Evolutionary conservation across 2,797 vertebrate genomes (phyloP), one percentile per base, ranked within the genome.

Genomic region (Bovichtus variegatus): DNA sequence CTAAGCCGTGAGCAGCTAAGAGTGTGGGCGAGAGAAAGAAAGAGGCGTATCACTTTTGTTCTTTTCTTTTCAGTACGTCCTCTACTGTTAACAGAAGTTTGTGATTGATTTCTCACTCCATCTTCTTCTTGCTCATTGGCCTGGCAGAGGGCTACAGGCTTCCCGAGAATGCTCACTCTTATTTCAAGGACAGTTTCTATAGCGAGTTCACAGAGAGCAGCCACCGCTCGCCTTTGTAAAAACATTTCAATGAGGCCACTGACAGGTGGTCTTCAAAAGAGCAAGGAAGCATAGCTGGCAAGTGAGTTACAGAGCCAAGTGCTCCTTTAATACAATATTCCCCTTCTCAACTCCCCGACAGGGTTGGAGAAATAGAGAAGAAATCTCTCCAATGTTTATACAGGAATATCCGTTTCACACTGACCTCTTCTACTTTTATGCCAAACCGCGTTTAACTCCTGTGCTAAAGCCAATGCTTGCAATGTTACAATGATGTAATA

Each of bases 191-290:
- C 81, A 75, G 72, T 78, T 83, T 86, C 83, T 76, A 73, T 51
- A 38, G 80, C 19, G 67, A 70, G 84, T 84, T 86, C 85, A 83
- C 68, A 38, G 53, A 66, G 47, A 84, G 84, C 78, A 53, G 78
- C 57, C 74, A 40, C 68, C 5, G 57, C 87, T 83, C 34, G 71
- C 60, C 84, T 89, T 86, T 89, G 87, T 84, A 58, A 89, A 90
- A 93, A 91, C 87, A 87, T 88, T 90, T 91, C 87, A 90, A 92
- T 87, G 86, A 86, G 85, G 83, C 82, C 77, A 85, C 88, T 91
- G 91, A 92, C 89, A 92, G 89, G 87, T 91, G 87, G 83, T 87
- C 78, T 88, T 90, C 76, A 90, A 87, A 89, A 89, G 85, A 80
- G 74, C 86, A 78, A 78, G 77, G 80, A 84, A 89, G 82, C 87